These are phyloP conservation scores for Caenorhabditis sp. DNA, from an alignment of 2,888 invertebrate species.

Conservation along the genomic window DNA sequence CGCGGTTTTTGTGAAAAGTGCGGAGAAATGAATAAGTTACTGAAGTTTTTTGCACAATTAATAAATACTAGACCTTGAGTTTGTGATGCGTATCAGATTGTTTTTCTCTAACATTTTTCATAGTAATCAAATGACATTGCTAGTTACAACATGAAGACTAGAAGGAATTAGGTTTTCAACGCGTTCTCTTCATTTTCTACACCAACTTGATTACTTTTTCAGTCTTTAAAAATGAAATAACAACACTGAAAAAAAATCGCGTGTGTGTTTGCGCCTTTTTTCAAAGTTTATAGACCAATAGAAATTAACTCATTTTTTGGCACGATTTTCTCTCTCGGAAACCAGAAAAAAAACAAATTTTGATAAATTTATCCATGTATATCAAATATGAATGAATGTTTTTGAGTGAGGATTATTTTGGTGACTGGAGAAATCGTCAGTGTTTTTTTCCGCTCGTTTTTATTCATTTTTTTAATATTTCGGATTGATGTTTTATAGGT, in stretches of 20 bases:
- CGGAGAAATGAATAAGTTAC: too few relatives aligned
- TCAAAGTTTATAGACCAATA: background rate
- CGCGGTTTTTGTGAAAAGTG: too few relatives aligned
- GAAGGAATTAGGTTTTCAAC: background rate
- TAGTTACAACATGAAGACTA: background rate
- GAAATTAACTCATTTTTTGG: background rate
- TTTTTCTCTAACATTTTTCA: too few relatives aligned
- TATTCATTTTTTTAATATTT: background rate
- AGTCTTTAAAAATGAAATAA: background rate
- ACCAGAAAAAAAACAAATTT: conserved; percentile 7
- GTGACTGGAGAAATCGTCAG: background rate
- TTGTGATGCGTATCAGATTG: too few relatives aligned
- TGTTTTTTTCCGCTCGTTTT: background rate
- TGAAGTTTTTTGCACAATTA: too few relatives aligned
- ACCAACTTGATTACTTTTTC: background rate
- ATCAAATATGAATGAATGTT: conserved; percentile 28
- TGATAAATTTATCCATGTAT: conserved; percentile 37
- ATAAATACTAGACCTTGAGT: too few relatives aligned
- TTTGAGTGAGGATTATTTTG: background rate
- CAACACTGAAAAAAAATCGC: background rate
- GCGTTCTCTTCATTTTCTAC: background rate
- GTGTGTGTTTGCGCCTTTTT: background rate
- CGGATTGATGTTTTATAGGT: background rate
- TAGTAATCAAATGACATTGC: too few relatives aligned
- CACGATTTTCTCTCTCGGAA: background rate